These are phyloP conservation scores for Mastacembelus armatus DNA, from an alignment of 2,797 vertebrate genomes.

Conservation along the genomic window DNA sequence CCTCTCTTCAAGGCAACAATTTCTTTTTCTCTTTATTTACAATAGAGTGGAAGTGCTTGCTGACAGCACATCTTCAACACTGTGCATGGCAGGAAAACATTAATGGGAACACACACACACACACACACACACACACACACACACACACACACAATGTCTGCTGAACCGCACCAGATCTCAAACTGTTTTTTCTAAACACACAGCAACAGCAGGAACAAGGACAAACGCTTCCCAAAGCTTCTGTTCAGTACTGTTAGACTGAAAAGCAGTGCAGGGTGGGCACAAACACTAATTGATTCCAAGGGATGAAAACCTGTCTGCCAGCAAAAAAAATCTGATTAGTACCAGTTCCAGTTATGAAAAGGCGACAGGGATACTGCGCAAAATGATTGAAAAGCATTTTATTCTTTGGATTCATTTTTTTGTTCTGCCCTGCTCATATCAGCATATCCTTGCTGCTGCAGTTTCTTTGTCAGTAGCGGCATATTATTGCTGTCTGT, in stretches of 20 bases:
- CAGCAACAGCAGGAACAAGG: constrained; percentile 23
- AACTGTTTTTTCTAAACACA: constrained; percentile 12
- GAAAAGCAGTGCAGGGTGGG: constrained; percentile 35
- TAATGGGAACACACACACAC: constrained; percentile 32
- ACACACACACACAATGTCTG: constrained; percentile 26
- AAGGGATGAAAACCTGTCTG: constrained; percentile 55
- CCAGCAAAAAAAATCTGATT: constrained; percentile 49
- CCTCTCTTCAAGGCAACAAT: constrained; percentile 46
- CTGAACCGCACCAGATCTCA: constrained; percentile 2
- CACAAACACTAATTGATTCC: constrained; percentile 57
- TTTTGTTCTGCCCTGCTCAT: constrained; percentile 30
- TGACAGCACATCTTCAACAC: constrained; percentile 38
- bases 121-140: constrained; percentile 34
- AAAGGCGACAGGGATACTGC: constrained; percentile 39
- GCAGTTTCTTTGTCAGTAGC: constrained; percentile 33
- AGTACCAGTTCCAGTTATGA: constrained; percentile 50
- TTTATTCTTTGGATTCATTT: constrained; percentile 39
- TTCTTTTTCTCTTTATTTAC: constrained; percentile 57
- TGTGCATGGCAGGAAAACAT: constrained; percentile 1
- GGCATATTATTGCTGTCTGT: constrained; percentile 43
- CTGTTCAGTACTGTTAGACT: constrained; percentile 19
- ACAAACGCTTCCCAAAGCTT: constrained; percentile 38
- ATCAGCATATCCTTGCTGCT: constrained; percentile 37
- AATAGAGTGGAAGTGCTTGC: constrained; percentile 29
- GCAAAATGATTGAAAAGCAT: constrained; percentile 32